Percentiles rank a stretch among this genome's conserved stretches.
phyloP scores from a whole-genome alignment of 2,113 vertebrate species.

The Chloebia gouldiae region DNA sequence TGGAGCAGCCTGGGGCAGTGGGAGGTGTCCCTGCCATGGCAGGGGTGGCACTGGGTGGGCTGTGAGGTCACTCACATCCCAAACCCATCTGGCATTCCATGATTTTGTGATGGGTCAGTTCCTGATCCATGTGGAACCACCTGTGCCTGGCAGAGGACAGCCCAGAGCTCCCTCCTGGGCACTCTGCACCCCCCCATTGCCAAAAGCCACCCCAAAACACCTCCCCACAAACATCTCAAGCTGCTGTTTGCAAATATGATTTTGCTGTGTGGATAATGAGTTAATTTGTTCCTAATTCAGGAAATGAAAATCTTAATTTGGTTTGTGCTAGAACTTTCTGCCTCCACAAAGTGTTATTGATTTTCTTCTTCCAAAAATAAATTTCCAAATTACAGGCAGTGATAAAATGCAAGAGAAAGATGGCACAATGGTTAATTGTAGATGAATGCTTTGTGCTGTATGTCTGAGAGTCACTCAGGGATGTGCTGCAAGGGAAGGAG shows the following conservation, averaged over 20 bases:
- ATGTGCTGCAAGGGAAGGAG: not conserved
- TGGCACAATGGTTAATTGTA: too few relatives aligned
- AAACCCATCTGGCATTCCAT: rapidly evolving
- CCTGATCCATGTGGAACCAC: not conserved
- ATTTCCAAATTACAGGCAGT: not conserved
- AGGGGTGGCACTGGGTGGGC: rapidly evolving
- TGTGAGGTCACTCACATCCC: rapidly evolving
- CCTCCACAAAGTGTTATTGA: not conserved
- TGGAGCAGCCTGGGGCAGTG: not conserved
- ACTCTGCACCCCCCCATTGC: not conserved
- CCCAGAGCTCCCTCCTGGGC: not conserved
- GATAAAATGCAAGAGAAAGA: not conserved
- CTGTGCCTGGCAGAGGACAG: not conserved
- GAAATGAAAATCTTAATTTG: not conserved
- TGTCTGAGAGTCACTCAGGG: not conserved
- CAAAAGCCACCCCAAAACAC: not conserved
- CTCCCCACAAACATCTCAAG: not conserved
- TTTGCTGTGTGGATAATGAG: not conserved
- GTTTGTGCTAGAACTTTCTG: not conserved
- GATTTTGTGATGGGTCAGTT: not conserved
- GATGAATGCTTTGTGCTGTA: not conserved
- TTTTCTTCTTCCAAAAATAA: not conserved
- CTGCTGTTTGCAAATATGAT: not conserved
- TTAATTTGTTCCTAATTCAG: not conserved
- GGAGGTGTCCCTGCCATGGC: not conserved